Conservation (phyloP, 2,888 invertebrate species). For the Silvanus unidentatus region DNA sequence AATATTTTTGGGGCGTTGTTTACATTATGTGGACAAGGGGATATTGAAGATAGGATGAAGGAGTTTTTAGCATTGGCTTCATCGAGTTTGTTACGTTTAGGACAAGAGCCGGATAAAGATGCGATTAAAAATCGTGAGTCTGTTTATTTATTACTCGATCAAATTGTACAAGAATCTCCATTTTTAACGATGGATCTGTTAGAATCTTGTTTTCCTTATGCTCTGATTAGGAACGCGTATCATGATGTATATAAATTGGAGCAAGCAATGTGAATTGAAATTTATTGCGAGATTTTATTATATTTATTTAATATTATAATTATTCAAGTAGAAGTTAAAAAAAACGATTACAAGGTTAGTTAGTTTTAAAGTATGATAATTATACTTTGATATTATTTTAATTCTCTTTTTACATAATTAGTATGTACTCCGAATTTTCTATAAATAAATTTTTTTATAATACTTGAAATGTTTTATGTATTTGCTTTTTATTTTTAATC, state of each 20-base stretch:
- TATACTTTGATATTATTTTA: no score
- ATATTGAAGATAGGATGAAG: conserved; percentile 96
- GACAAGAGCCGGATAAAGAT: conserved; percentile 94
- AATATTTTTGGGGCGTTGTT: conserved; percentile 95
- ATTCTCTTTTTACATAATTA: no score
- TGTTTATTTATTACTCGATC: conserved; percentile 91
- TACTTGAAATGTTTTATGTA: no score
- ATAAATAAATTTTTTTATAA: no score
- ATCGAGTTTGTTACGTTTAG: conserved; percentile 87
- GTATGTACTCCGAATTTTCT: no score
- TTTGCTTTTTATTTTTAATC: no score
- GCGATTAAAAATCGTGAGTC: conserved; percentile 91
- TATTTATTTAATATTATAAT: no score
- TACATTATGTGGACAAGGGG: conserved; percentile 90
- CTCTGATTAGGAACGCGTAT: conserved; percentile 94
- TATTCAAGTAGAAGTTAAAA: no score
- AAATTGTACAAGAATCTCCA: conserved; percentile 97
- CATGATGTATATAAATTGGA: conserved; percentile 92
- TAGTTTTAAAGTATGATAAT: no score
- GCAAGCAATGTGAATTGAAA: conserved; percentile 50
- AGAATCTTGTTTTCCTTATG: conserved; percentile 99
- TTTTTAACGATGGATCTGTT: conserved; percentile 97
- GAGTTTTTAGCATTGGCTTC: conserved; percentile 91
- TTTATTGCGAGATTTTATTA: no score
- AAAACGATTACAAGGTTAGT: no score